These are phyloP conservation scores for Acanthosepion lycidas DNA, from an alignment of 2,888 invertebrate genomes.

Conservation along the genomic window DNA sequence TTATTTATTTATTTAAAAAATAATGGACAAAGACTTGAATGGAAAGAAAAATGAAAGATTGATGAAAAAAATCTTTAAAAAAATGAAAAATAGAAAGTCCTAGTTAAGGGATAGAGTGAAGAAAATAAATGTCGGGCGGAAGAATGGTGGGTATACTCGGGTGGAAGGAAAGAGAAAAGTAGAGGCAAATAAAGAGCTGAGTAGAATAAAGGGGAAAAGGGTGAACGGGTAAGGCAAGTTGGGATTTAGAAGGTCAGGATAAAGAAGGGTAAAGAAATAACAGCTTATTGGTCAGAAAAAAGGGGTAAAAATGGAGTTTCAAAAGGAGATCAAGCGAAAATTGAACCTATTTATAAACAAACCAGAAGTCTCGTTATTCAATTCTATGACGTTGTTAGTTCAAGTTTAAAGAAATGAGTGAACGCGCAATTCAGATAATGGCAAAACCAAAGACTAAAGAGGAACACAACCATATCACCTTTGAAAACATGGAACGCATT, in stretches of 20 bases:
- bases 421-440: too few relatives aligned
- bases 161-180: neutral
- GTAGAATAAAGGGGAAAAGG: neutral
- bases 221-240: too few relatives aligned
- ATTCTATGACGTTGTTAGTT: too few relatives aligned
- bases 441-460: too few relatives aligned
- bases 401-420: too few relatives aligned
- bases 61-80: neutral
- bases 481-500: constrained; percentile 17
- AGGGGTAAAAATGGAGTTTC: too few relatives aligned
- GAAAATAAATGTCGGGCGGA: neutral
- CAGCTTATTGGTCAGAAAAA: neutral
- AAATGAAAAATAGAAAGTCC: neutral
- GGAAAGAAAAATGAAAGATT: neutral
- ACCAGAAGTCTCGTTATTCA: neutral
- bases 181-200: neutral
- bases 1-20: neutral
- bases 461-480: neutral
- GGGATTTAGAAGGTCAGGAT: neutral
- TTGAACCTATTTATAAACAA: neutral
- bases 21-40: neutral
- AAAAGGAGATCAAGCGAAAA: too few relatives aligned
- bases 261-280: neutral
- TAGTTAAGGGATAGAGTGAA: neutral
- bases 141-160: neutral